phyloP scores from a whole-genome alignment of 2,888 invertebrate genomes.

The Anaspis maculata region DNA sequence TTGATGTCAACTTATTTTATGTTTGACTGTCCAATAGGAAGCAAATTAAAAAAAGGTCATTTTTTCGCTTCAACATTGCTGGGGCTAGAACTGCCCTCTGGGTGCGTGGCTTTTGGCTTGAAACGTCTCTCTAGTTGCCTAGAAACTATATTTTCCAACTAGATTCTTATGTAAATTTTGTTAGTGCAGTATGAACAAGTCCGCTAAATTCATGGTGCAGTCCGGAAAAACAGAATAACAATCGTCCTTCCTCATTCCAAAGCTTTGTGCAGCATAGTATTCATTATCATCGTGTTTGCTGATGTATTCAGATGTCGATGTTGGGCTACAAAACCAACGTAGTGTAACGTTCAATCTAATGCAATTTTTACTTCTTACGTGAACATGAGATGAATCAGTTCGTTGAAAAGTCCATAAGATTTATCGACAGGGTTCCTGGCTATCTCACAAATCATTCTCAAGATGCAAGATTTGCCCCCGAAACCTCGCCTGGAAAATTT shows the following conservation, averaged over 20 bases:
- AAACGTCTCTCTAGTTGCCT: too few relatives aligned
- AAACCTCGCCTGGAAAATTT: constrained; percentile 46
- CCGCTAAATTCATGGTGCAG: too few relatives aligned
- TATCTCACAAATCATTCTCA: constrained; percentile 68
- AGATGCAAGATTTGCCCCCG: constrained; percentile 60
- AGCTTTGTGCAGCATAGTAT: constrained; percentile 63
- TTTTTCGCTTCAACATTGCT: too few relatives aligned
- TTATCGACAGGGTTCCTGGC: constrained; percentile 46
- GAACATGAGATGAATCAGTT: constrained; percentile 57
- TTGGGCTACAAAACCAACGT: constrained; percentile 49
- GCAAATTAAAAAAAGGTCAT: too few relatives aligned
- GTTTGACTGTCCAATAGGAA: too few relatives aligned
- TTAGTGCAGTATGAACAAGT: too few relatives aligned
- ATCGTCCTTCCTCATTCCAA: constrained; percentile 49
- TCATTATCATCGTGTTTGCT: constrained; percentile 61
- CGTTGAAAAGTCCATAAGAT: constrained; percentile 57
- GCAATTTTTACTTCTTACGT: too few relatives aligned
- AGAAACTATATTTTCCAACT: too few relatives aligned
- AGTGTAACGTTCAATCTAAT: constrained; percentile 21
- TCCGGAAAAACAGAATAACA: constrained; percentile 56
- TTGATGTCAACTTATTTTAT: too few relatives aligned
- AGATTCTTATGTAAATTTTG: too few relatives aligned
- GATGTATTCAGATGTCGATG: constrained; percentile 56
- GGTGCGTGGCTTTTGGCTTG: too few relatives aligned
- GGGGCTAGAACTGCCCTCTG: too few relatives aligned